phyloP scores from a whole-genome alignment of 2,113 vertebrate genomes.

The Cheilinus undulatus region DNA sequence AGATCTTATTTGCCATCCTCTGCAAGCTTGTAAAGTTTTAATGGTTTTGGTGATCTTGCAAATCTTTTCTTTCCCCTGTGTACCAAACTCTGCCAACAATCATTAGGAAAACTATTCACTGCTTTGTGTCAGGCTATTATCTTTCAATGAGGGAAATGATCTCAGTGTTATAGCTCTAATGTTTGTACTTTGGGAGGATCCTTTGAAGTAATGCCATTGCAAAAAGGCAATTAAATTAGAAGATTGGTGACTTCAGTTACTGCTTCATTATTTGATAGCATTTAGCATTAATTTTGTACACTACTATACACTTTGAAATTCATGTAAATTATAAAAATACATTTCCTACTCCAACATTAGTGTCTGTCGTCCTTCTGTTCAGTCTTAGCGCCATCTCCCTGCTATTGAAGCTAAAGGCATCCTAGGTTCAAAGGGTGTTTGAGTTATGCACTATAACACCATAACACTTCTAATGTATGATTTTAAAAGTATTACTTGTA shows the following conservation, averaged over 20 bases:
- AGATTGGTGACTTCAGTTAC: conserved; percentile 36
- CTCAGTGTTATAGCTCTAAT: conserved; percentile 22
- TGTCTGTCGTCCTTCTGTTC: conserved; percentile 22
- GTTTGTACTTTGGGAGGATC: conserved; percentile 40
- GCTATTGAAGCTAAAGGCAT: too few species aligned
- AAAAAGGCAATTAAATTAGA: conserved; percentile 36
- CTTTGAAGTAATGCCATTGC: not conserved
- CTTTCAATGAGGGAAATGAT: not conserved
- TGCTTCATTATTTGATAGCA: conserved; percentile 47
- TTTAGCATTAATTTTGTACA: conserved; percentile 37
- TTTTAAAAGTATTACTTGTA: too few species aligned
- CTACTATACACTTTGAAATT: not conserved
- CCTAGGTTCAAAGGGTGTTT: too few species aligned
- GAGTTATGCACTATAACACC: too few species aligned
- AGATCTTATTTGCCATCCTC: not conserved
- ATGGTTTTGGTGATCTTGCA: not conserved
- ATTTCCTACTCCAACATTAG: conserved; percentile 30
- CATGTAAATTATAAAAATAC: conserved; percentile 65
- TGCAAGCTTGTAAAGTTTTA: not conserved
- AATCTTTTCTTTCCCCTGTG: too few species aligned
- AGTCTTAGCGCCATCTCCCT: not conserved
- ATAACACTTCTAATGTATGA: too few species aligned
- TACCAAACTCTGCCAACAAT: conserved; percentile 9
- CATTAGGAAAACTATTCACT: not conserved
- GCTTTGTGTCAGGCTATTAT: conserved; percentile 16